Conservation (phyloP, 2,888 invertebrate genomes). For the Glyphotaelius pellucidus region DNA sequence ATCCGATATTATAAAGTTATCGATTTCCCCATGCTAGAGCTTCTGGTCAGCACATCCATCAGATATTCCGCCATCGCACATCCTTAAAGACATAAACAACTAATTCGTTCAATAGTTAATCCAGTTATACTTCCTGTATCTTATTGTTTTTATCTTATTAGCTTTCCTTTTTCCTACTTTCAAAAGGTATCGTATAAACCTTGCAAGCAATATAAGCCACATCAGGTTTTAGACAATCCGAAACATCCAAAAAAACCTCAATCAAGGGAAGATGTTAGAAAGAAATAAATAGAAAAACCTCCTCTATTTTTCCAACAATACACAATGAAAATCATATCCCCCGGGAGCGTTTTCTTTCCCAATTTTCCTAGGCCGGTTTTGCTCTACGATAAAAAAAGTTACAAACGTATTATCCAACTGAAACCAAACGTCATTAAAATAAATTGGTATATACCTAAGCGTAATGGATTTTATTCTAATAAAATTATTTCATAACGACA, state of each 20-base stretch:
- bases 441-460: conserved; percentile 14
- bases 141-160: neutral
- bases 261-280: neutral
- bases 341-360: neutral
- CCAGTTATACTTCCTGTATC: neutral
- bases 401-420: neutral
- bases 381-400: conserved; percentile 12
- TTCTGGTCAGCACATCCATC: too few species aligned
- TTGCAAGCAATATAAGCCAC: neutral
- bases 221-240: neutral
- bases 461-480: conserved; percentile 18
- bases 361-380: conserved; percentile 11
- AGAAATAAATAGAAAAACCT: neutral
- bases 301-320: neutral
- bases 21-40: too few species aligned
- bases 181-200: neutral
- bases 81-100: too few species aligned
- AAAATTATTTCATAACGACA: neutral
- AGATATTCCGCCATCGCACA: too few species aligned
- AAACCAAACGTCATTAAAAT: conserved; percentile 40
- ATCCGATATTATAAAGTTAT: too few species aligned
- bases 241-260: neutral
- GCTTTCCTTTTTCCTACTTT: neutral
- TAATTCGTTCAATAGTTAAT: neutral
- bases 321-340: conserved; percentile 2